A percentile compares a stretch with the other conserved stretches of the same genome.
Evolutionary conservation across 2,113 vertebrate genomes (phyloP).

Genomic region (Lasiurus cinereus): DNA sequence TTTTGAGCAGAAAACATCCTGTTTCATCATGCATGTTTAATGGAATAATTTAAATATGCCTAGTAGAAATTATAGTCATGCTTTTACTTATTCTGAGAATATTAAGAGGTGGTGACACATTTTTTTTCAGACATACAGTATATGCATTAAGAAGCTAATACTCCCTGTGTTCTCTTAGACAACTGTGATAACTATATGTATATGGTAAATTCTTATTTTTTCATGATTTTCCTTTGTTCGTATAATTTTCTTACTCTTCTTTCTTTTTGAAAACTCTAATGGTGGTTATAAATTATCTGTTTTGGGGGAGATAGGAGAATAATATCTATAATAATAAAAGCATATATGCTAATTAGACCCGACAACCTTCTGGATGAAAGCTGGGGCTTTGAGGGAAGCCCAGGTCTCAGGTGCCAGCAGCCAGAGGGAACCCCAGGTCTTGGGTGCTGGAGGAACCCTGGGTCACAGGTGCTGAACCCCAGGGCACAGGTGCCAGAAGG

Average conservation of each 20-base stretch:
- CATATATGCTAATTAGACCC: too few relatives aligned
- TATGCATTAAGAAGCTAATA: constrained; percentile 39
- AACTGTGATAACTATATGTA: neutral
- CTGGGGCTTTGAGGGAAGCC: too few relatives aligned
- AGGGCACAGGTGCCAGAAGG: too few relatives aligned
- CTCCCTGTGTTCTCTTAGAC: neutral
- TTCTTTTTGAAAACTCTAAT: neutral
- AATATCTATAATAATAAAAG: neutral
- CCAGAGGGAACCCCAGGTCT: too few relatives aligned
- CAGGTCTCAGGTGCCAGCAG: too few relatives aligned
- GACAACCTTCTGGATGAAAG: too few relatives aligned
- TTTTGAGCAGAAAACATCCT: constrained; percentile 73
- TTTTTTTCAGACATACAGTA: neutral
- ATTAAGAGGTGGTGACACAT: neutral
- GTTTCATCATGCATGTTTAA: constrained; percentile 64
- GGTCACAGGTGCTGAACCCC: too few relatives aligned
- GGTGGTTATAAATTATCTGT: neutral
- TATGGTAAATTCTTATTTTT: constrained; percentile 53
- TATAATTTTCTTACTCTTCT: constrained; percentile 1
- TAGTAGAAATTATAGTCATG: neutral
- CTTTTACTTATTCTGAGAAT: constrained; percentile 20
- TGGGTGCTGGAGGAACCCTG: too few relatives aligned
- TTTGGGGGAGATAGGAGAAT: neutral
- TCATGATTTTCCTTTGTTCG: neutral
- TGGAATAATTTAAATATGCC: constrained; percentile 30